Conservation (phyloP, 2,888 invertebrate genomes). For the Ashinkailepas kermadecensis region DNA sequence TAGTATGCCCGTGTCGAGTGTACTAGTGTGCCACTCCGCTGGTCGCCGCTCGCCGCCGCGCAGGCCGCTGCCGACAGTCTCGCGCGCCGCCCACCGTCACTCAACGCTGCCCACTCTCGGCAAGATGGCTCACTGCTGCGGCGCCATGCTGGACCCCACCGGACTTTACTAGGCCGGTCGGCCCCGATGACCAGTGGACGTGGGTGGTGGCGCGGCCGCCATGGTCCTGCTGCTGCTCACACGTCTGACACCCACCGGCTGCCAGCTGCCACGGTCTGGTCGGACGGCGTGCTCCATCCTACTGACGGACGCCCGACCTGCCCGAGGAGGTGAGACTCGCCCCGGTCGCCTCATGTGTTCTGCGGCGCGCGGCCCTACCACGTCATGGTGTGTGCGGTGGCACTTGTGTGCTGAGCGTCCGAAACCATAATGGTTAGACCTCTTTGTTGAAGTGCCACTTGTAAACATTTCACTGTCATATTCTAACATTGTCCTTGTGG, state of each 20-base stretch:
- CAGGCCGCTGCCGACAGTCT: background rate
- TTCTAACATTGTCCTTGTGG: too few relatives aligned
- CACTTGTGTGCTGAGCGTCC: too few relatives aligned
- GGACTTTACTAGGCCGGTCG: background rate
- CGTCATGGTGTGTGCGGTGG: too few relatives aligned
- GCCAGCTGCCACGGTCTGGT: background rate
- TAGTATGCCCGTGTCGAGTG: background rate
- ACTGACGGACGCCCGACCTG: background rate
- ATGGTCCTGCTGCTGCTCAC: background rate
- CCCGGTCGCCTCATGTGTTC: too few relatives aligned
- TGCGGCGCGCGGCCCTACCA: too few relatives aligned
- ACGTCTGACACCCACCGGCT: background rate
- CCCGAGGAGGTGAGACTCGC: background rate
- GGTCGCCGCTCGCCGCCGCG: background rate
- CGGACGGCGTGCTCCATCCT: background rate
- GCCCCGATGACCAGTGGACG: background rate
- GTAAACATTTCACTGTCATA: too few relatives aligned
- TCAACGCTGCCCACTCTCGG: background rate
- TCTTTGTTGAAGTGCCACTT: too few relatives aligned
- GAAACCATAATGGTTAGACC: too few relatives aligned
- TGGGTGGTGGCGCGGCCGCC: background rate
- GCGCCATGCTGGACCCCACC: conserved; percentile 15
- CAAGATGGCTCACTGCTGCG: background rate
- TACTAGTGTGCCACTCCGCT: background rate
- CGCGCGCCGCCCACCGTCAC: background rate